Percentiles rank a stretch among this genome's conserved stretches.
Conservation (phyloP, 2,797 vertebrate genomes). For the Pseudocheirus occidentalis region DNA sequence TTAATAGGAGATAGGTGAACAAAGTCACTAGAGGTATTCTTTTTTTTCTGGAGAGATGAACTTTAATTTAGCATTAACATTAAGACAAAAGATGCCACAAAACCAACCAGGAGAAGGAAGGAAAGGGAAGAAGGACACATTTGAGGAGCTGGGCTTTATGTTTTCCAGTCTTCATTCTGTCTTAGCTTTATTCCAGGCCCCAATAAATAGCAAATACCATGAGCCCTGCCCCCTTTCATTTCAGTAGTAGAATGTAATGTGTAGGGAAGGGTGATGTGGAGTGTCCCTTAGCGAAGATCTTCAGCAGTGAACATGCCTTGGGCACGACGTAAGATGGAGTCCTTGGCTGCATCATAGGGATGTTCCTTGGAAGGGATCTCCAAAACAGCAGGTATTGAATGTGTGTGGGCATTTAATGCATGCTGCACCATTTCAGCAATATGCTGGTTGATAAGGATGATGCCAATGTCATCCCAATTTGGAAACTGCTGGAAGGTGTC, state of each 20-base stretch:
- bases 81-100: slow-evolving; percentile 45
- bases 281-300: slow-evolving; percentile 89
- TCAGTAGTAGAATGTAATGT: background rate
- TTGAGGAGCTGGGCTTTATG: slow-evolving; percentile 31
- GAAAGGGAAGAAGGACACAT: slow-evolving; percentile 11
- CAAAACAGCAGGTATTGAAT: slow-evolving; percentile 93
- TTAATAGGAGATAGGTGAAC: background rate
- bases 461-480: slow-evolving; percentile 92
- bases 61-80: slow-evolving; percentile 73
- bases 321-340: slow-evolving; percentile 95
- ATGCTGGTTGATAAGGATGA: slow-evolving; percentile 97
- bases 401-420: slow-evolving; percentile 92
- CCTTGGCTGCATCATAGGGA: slow-evolving; percentile 95
- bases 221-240: background rate
- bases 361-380: slow-evolving; percentile 98
- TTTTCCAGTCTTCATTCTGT: slow-evolving; percentile 41
- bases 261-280: background rate
- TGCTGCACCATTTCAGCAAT: slow-evolving; percentile 97
- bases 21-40: background rate
- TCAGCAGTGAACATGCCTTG: slow-evolving; percentile 95
- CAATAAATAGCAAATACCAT: slow-evolving; percentile 4
- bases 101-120: slow-evolving; percentile 1
- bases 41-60: slow-evolving; percentile 23
- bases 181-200: slow-evolving; percentile 50
- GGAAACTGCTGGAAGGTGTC: slow-evolving; percentile 86